A percentile compares a stretch with the other conserved stretches of the same genome.
Evolutionary conservation across 92 coral and sea anemone species (phyloP).

Genomic region (Palythoa grandiflora): DNA sequence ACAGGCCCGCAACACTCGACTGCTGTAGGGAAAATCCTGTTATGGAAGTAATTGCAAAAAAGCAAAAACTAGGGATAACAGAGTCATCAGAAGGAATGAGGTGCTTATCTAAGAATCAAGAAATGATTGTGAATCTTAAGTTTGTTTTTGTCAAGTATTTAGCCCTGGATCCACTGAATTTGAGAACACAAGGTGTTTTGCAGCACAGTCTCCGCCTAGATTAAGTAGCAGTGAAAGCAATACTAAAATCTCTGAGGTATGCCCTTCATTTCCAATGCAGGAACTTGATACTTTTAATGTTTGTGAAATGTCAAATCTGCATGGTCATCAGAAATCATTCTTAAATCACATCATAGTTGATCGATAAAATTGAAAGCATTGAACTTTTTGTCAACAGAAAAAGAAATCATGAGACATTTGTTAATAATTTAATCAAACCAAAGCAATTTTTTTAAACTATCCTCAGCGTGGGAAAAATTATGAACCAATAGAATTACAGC

Average conservation of each 20-base stretch:
- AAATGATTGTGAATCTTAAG: conserved; percentile 29
- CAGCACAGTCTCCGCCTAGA: neutral
- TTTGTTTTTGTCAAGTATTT: conserved; percentile 56
- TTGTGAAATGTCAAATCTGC: no score
- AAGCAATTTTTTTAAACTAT: no score
- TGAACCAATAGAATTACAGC: no score
- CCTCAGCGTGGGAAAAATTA: no score
- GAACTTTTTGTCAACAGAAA: no score
- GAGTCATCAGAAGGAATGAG: neutral
- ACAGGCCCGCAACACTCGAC: no score
- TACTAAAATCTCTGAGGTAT: neutral
- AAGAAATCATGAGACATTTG: no score
- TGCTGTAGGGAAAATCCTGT: neutral
- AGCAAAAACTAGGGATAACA: conserved; percentile 24
- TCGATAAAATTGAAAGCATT: no score
- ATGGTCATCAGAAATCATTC: no score
- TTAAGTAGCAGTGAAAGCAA: neutral
- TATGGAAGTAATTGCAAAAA: conserved; percentile 9
- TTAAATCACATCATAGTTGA: no score
- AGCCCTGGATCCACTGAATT: conserved; percentile 7
- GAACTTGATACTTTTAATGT: neutral
- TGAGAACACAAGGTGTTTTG: neutral
- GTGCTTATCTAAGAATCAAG: conserved; percentile 62
- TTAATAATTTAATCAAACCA: no score
- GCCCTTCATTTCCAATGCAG: neutral